Percentiles rank a stretch among this genome's conserved stretches.
Evolutionary conservation across 2,113 vertebrate species (phyloP).

Genomic region (Murina feae): DNA sequence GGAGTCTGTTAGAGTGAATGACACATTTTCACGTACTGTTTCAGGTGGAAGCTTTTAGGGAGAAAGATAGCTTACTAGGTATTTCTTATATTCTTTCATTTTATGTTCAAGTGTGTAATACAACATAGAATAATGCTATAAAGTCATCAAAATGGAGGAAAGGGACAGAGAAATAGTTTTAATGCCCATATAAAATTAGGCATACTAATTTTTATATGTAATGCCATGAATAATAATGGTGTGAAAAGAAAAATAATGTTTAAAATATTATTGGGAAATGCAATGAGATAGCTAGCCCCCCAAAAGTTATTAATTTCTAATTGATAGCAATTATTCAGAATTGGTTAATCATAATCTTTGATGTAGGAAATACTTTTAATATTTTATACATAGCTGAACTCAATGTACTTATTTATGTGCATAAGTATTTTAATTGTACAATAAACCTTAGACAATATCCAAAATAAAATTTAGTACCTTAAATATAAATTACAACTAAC

Average conservation of each 20-base stretch:
- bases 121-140: not conserved
- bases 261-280: not conserved
- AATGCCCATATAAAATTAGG: not conserved
- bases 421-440: not conserved
- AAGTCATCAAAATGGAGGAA: not conserved
- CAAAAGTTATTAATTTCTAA: not conserved
- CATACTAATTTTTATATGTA: not conserved
- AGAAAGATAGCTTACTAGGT: not conserved
- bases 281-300: not conserved
- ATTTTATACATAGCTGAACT: not conserved
- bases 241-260: not conserved
- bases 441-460: not conserved
- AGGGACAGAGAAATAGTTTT: not conserved
- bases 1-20: not conserved
- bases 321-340: not conserved
- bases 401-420: not conserved
- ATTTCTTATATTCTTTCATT: not conserved
- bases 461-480: not conserved
- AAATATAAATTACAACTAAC: not conserved
- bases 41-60: not conserved
- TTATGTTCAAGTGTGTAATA: not conserved
- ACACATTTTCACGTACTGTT: fast-evolving
- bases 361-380: not conserved
- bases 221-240: not conserved
- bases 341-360: not conserved